These are phyloP conservation scores for Limnothrissa miodon DNA, from an alignment of 2,113 vertebrate genomes.

Conservation along the genomic window DNA sequence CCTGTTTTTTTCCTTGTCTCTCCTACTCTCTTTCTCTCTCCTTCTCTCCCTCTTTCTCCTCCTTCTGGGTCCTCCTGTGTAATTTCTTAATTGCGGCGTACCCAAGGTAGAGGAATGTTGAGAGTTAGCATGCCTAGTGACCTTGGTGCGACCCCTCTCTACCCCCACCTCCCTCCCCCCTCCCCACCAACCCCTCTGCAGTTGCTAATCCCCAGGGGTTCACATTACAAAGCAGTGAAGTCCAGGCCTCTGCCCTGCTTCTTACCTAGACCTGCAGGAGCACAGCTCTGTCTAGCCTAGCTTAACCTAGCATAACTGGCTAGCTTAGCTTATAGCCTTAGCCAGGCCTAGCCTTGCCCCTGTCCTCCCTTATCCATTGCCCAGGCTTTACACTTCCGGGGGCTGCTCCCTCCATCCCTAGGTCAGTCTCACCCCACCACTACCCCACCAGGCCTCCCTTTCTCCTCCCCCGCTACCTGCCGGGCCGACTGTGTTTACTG, in stretches of 20 bases:
- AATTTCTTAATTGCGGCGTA: slow-evolving; percentile 78
- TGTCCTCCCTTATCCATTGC: slow-evolving; percentile 46
- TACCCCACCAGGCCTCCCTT: slow-evolving; percentile 22
- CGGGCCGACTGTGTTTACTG: slow-evolving; percentile 55
- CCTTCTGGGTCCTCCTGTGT: slow-evolving; percentile 67
- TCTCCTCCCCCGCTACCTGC: slow-evolving; percentile 12
- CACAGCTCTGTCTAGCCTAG: not conserved
- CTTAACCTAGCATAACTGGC: not conserved
- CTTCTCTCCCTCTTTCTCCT: slow-evolving; percentile 44
- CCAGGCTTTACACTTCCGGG: not conserved
- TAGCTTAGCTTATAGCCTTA: not conserved
- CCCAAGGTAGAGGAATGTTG: slow-evolving; percentile 73
- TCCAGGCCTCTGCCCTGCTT: slow-evolving; percentile 56
- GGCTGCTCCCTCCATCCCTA: not conserved
- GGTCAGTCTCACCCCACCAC: not conserved
- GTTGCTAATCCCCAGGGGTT: slow-evolving; percentile 76
- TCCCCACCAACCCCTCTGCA: slow-evolving; percentile 48
- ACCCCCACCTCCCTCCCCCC: slow-evolving; percentile 63
- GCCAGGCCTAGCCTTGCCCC: slow-evolving; percentile 35
- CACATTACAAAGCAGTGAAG: slow-evolving; percentile 74
- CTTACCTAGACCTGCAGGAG: slow-evolving; percentile 55
- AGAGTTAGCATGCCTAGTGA: slow-evolving; percentile 74
- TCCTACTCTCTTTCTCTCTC: slow-evolving; percentile 18
- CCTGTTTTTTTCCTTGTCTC: slow-evolving; percentile 23
- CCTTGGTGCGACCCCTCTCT: slow-evolving; percentile 72